These are phyloP conservation scores for Autographa gamma DNA, from an alignment of 2,888 invertebrate species.

Conservation along the genomic window DNA sequence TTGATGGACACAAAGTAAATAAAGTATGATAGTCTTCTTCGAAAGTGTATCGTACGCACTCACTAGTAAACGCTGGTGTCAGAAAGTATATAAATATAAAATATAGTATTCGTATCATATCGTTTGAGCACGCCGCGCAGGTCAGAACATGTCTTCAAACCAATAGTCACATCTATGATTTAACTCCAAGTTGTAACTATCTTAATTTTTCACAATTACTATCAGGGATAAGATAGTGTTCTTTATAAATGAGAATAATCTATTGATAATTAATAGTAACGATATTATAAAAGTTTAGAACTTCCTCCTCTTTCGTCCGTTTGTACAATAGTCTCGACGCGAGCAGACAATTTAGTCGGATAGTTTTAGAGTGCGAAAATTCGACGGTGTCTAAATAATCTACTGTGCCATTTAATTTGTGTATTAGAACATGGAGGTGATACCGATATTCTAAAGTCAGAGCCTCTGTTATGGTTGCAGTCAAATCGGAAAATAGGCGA, in stretches of 20 bases:
- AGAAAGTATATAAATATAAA: slow-evolving; percentile 48
- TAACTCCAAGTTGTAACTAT: slow-evolving; percentile 60
- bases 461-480: background rate
- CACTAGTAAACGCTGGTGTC: slow-evolving; percentile 59
- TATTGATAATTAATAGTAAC: slow-evolving; percentile 47
- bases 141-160: slow-evolving; percentile 55
- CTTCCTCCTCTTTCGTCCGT: slow-evolving; percentile 14
- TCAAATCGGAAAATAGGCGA: background rate
- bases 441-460: background rate
- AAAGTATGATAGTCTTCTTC: slow-evolving; percentile 61
- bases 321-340: slow-evolving; percentile 8
- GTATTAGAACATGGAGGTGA: background rate
- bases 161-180: slow-evolving; percentile 54
- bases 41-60: slow-evolving; percentile 69
- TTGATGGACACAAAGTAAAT: slow-evolving; percentile 60
- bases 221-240: slow-evolving; percentile 66
- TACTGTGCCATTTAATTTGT: background rate
- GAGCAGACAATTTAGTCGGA: slow-evolving; percentile 19
- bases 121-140: slow-evolving; percentile 33
- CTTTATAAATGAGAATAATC: slow-evolving; percentile 58
- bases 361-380: background rate
- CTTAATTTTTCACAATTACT: slow-evolving; percentile 56
- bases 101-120: slow-evolving; percentile 53
- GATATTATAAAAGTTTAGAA: slow-evolving; percentile 20
- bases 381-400: background rate